Percentiles rank a stretch among this genome's conserved stretches.
phyloP scores from a whole-genome alignment of 2,888 invertebrate species.

The Heliothis peltigera region DNA sequence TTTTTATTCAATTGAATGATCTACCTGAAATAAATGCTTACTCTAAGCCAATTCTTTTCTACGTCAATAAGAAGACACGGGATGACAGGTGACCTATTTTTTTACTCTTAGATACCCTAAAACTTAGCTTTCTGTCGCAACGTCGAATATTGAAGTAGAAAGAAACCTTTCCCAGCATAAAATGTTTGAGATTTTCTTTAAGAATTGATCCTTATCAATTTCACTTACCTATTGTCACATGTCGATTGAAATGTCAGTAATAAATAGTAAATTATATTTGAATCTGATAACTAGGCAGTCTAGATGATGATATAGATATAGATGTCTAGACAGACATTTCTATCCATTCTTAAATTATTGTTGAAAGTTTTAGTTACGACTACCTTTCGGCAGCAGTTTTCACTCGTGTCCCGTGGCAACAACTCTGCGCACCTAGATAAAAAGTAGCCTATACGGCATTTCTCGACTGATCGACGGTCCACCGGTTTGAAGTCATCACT shows the following conservation, averaged over 20 bases:
- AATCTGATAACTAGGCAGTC: constrained; percentile 19
- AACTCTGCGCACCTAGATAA: no score
- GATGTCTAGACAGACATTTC: no score
- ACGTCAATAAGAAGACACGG: constrained; percentile 13
- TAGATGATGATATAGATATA: no score
- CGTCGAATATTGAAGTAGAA: constrained; percentile 3
- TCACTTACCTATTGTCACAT: constrained; percentile 45
- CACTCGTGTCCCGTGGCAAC: no score
- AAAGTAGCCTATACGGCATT: no score
- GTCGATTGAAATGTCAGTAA: constrained; percentile 44
- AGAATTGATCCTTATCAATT: constrained; percentile 49
- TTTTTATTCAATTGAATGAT: background rate
- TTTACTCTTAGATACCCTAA: constrained; percentile 10
- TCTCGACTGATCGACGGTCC: no score
- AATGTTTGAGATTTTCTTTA: constrained; percentile 12
- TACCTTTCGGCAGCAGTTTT: no score
- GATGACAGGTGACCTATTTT: constrained; percentile 32
- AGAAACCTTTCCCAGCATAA: constrained; percentile 9
- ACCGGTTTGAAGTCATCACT: no score
- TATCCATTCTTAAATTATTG: no score
- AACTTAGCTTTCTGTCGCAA: constrained; percentile 1
- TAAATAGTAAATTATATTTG: constrained; percentile 53
- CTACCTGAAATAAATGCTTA: constrained; percentile 17
- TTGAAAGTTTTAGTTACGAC: no score
- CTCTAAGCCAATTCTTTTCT: constrained; percentile 5